Evolutionary conservation across 1,140 invertebrate genomes (phyloP).

Genomic region (Saccostrea cuccullata): DNA sequence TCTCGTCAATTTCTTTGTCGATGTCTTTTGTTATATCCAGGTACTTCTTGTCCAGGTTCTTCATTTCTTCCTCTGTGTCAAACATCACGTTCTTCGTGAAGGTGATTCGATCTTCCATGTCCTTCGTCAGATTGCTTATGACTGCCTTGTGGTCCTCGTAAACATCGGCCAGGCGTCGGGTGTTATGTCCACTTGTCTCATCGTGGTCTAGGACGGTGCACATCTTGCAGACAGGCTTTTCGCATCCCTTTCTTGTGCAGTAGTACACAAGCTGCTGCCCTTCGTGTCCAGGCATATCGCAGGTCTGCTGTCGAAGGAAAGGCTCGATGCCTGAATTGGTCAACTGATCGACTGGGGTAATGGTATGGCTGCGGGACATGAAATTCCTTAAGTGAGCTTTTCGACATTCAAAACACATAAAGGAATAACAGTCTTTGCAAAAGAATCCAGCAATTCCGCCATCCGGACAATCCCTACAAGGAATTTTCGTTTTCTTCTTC

Average conservation of each 20-base stretch:
- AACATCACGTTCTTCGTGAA: conserved; percentile 42
- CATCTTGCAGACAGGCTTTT: conserved; percentile 45
- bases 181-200: conserved; percentile 25
- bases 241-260: conserved; percentile 19
- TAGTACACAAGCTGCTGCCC: conserved; percentile 12
- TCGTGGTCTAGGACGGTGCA: conserved; percentile 41
- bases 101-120: conserved; percentile 44
- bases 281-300: conserved; percentile 30
- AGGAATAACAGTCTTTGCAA: conserved; percentile 46
- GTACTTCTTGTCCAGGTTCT: conserved; percentile 43
- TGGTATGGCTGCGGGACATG: conserved; percentile 42
- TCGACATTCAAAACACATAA: conserved; percentile 49
- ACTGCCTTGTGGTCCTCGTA: conserved; percentile 41
- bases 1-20: conserved; percentile 47
- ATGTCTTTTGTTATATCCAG: conserved; percentile 48
- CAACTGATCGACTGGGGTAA: conserved; percentile 34
- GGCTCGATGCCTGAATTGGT: conserved; percentile 44
- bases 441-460: conserved; percentile 23
- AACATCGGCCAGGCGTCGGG: conserved; percentile 34
- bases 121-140: conserved; percentile 37
- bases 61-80: conserved; percentile 45
- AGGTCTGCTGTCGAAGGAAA: conserved; percentile 31
- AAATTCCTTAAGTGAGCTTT: conserved; percentile 42
- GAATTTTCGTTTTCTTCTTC: conserved; percentile 34
- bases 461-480: conserved; percentile 44